Base-by-base conservation (phyloP, 2,113 vertebrate species). In the Eptesicus fuscus region DNA sequence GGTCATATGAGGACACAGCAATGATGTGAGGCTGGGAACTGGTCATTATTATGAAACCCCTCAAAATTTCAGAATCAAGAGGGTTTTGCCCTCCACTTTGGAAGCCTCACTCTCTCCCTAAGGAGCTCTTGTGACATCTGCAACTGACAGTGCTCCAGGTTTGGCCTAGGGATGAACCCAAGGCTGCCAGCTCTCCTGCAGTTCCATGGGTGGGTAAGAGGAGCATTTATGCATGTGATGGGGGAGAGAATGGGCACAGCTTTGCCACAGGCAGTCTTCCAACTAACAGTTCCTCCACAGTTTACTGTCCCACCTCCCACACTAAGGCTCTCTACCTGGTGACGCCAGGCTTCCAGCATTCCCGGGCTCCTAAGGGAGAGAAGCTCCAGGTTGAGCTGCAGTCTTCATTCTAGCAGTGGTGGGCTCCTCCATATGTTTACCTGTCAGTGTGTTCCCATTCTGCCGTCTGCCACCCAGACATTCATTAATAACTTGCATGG, bases 301-400 rank as follows among this genome's bases (percentile, higher is more conserved):
- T 76, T 95, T 83, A 44, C 79, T 85, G 16, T 71, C n/a, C 44
- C 59, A 53, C 93, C 30, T 70, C 91, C 94, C 83, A 93, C 44
- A 2, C 44, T 9, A 32, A 37, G 32, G 67, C 23, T 74, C 28
- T 67, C 74, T 93, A 91, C 83, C 86, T 96, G 70, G 59, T 3
- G 30, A 85, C 16, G 88, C 5, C 37, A 42, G 23, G 63, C 56
- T 74, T 70, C 70, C 67, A 28, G 32, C 9, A 42, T 56, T 42
- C 49, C 76, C 69, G 63, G 44, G 23, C 3, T 92, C 77, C 88
- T 20, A 7, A 10, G 77, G 42, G 37, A 65, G 56, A 76, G 1
- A 7, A 30, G 56, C n/a, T 92, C 71, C 73, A 12, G 9, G 23
- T 37, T 70, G 79, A 86, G 49, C 37, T 59, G 56, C 40, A 76